phyloP scores from a whole-genome alignment of 2,797 vertebrate genomes.

The Salarias fasciatus region DNA sequence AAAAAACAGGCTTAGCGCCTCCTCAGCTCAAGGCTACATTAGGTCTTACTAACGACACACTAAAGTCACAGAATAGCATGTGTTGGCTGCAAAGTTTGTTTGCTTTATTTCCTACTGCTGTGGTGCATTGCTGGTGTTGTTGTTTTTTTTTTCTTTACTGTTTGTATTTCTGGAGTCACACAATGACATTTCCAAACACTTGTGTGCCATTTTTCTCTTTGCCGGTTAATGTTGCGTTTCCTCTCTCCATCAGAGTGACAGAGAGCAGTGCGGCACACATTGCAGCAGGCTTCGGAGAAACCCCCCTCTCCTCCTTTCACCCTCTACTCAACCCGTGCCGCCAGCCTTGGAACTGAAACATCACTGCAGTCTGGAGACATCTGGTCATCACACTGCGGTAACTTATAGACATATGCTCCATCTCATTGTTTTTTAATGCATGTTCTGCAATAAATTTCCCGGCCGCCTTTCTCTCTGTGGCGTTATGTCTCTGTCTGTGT shows the following conservation, averaged over 20 bases:
- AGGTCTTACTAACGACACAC: too few species aligned
- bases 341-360: constrained; percentile 2
- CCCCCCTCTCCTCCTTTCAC: background rate
- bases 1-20: too few species aligned
- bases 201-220: background rate
- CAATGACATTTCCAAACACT: too few species aligned
- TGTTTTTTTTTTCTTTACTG: too few species aligned
- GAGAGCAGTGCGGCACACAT: background rate
- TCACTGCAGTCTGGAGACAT: constrained; percentile 16
- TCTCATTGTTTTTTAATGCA: constrained; percentile 26
- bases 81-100: too few species aligned
- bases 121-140: too few species aligned
- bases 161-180: too few species aligned
- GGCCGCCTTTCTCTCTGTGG: constrained; percentile 10
- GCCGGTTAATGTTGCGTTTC: constrained; percentile 12
- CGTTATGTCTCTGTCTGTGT: constrained; percentile 43
- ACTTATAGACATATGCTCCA: constrained; percentile 32
- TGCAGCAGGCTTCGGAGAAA: background rate
- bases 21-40: too few species aligned
- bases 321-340: background rate
- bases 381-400: constrained; percentile 8
- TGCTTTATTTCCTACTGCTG: too few species aligned
- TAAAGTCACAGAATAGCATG: too few species aligned
- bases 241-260: constrained; percentile 2
- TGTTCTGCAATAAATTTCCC: constrained; percentile 29